A percentile compares a stretch with the other conserved stretches of the same genome.
Evolutionary conservation across 2,113 vertebrate species (phyloP).

Genomic region (Tychaedon coryphoeus): DNA sequence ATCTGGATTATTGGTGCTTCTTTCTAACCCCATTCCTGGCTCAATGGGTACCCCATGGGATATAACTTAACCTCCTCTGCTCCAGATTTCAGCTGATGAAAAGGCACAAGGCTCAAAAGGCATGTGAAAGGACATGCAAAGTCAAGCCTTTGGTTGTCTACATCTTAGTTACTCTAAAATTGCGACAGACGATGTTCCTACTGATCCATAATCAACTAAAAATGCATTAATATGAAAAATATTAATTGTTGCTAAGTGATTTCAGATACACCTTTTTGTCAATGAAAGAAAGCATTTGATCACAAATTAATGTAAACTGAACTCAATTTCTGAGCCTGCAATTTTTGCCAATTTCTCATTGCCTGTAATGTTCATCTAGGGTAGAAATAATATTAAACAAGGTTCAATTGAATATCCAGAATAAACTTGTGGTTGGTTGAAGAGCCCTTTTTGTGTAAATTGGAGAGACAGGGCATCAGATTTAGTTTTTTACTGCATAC

Average conservation of each 20-base stretch:
- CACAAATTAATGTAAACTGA: neutral
- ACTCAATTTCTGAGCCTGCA: neutral
- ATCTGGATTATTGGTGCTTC: neutral
- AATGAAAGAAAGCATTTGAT: neutral
- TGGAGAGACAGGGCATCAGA: neutral
- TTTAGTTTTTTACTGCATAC: neutral
- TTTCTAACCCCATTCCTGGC: neutral
- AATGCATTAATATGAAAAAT: neutral
- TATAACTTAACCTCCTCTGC: neutral
- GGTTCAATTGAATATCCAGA: neutral
- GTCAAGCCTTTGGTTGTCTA: neutral
- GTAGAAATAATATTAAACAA: constrained; percentile 9
- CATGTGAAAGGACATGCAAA: neutral
- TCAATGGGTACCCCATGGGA: neutral
- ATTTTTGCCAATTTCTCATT: neutral
- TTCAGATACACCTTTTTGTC: neutral
- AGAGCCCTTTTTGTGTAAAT: neutral
- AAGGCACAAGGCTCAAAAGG: neutral
- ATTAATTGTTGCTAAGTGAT: neutral
- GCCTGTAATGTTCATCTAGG: neutral
- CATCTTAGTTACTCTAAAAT: neutral
- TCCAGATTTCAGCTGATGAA: neutral
- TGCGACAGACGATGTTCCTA: neutral
- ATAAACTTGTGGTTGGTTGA: neutral
- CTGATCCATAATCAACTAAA: neutral